Percentiles rank a stretch among this genome's conserved stretches.
Conservation (phyloP, 1,140 invertebrate genomes). For the Macrosteles quadrilineatus region DNA sequence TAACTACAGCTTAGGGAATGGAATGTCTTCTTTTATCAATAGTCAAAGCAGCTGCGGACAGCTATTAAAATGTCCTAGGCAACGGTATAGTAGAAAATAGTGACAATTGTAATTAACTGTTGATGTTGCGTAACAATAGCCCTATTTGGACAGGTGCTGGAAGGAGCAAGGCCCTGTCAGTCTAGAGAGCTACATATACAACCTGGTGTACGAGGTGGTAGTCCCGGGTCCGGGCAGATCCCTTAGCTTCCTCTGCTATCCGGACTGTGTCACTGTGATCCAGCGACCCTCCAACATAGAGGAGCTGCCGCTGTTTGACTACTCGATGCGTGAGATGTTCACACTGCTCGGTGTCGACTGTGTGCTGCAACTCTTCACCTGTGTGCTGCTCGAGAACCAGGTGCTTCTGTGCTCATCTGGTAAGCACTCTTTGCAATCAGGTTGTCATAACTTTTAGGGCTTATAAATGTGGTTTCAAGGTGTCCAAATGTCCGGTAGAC, state of each 20-base stretch:
- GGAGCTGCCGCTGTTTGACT: constrained; percentile 94
- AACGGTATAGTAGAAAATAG: too few species aligned
- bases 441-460: too few species aligned
- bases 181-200: constrained; percentile 93
- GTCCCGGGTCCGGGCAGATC: constrained; percentile 85
- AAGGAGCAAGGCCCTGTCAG: constrained; percentile 58
- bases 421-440: constrained; percentile 55
- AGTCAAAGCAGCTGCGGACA: too few species aligned
- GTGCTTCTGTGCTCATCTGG: constrained; percentile 89
- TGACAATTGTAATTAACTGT: too few species aligned
- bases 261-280: constrained; percentile 56
- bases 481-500: too few species aligned
- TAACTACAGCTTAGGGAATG: too few species aligned
- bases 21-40: too few species aligned
- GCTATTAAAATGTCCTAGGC: too few species aligned
- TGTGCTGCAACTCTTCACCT: constrained; percentile 92
- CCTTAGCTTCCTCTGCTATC: constrained; percentile 76
- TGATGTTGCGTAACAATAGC: too few species aligned
- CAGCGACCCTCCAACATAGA: constrained; percentile 60
- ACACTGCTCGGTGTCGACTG: constrained; percentile 84
- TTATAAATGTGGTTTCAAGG: too few species aligned
- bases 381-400: constrained; percentile 95
- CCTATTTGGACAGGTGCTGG: constrained; percentile 42
- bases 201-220: constrained; percentile 92
- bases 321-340: constrained; percentile 87